These are phyloP conservation scores for Liposcelis brunnea DNA, from an alignment of 2,888 invertebrate species.

Conservation along the genomic window DNA sequence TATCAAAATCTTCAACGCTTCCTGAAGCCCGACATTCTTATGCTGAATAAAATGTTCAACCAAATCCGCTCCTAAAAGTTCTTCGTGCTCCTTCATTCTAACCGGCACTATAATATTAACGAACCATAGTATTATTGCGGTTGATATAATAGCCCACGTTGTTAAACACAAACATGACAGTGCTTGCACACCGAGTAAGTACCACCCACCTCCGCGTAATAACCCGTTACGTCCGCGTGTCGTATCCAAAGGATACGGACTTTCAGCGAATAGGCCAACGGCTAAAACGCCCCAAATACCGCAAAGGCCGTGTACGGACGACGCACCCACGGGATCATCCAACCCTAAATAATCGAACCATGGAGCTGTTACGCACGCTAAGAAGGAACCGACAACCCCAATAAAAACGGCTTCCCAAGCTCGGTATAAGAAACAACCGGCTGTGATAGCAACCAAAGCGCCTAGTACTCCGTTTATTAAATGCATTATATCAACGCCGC, in stretches of 20 bases:
- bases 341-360: conserved; percentile 59
- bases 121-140: conserved; percentile 52
- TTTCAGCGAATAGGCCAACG: conserved; percentile 76
- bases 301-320: conserved; percentile 56
- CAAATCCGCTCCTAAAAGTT: conserved; percentile 75
- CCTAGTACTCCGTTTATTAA: conserved; percentile 80
- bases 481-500: conserved; percentile 63
- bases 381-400: conserved; percentile 57
- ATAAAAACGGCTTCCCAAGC: conserved; percentile 77
- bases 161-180: conserved; percentile 52
- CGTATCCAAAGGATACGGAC: conserved; percentile 63
- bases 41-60: conserved; percentile 73
- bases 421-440: conserved; percentile 69
- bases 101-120: conserved; percentile 65
- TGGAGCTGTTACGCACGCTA: conserved; percentile 54
- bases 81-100: conserved; percentile 70
- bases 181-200: conserved; percentile 66
- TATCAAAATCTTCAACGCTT: conserved; percentile 14
- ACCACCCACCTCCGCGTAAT: conserved; percentile 54
- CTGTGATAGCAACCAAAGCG: conserved; percentile 75
- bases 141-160: conserved; percentile 55
- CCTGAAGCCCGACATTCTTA: conserved; percentile 13
- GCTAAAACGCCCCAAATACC: conserved; percentile 58
- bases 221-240: conserved; percentile 36
- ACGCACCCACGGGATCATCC: conserved; percentile 85